These are phyloP conservation scores for Pangasius djambal DNA, from an alignment of 2,797 vertebrate species.

Conservation along the genomic window DNA sequence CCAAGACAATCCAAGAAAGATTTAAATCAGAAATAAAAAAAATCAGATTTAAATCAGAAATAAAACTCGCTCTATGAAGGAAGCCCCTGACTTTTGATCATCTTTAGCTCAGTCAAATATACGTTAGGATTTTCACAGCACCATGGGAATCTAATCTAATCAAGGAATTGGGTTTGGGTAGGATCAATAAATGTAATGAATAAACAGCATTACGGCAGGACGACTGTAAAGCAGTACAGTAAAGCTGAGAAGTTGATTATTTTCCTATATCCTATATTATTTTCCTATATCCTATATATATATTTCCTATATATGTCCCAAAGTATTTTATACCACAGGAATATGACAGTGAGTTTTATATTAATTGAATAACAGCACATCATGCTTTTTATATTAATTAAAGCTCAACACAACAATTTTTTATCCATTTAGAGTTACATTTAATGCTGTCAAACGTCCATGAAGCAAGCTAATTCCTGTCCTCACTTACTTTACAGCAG, in stretches of 20 bases:
- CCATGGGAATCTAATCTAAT: background rate
- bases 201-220: background rate
- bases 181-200: background rate
- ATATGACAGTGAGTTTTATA: background rate
- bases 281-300: background rate
- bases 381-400: background rate
- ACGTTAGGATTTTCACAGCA: background rate
- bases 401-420: background rate
- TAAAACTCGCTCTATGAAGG: background rate
- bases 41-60: background rate
- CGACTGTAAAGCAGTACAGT: background rate
- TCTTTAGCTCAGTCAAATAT: background rate
- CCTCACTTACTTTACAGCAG: no score
- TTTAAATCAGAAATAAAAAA: background rate
- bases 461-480: background rate
- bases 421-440: background rate
- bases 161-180: background rate
- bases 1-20: background rate
- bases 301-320: background rate
- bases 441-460: background rate
- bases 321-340: background rate
- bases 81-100: background rate
- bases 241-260: background rate
- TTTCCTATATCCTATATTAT: background rate
- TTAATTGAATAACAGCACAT: background rate